These are phyloP conservation scores for Leptatherina wallacei DNA, from an alignment of 2,797 vertebrate species.

Conservation along the genomic window DNA sequence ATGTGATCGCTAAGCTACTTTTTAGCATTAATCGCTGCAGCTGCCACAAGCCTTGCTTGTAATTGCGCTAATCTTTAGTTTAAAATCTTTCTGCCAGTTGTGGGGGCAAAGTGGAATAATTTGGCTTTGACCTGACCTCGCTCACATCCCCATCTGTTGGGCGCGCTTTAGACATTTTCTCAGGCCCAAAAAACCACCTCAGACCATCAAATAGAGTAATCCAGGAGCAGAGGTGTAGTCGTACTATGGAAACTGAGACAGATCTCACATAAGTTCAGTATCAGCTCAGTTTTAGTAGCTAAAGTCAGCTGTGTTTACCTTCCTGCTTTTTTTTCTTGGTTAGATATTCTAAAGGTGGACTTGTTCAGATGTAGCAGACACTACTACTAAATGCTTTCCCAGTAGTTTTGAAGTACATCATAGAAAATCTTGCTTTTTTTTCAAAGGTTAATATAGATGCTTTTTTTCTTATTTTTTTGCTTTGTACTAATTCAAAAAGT, in stretches of 20 bases:
- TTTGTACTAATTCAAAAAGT: constrained; percentile 94
- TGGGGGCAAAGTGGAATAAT: constrained; percentile 22
- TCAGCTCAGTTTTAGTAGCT: constrained; percentile 36
- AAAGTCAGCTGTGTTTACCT: constrained; percentile 52
- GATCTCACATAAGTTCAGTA: constrained; percentile 31
- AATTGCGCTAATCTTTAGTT: constrained; percentile 20
- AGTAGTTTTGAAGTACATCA: constrained; percentile 66
- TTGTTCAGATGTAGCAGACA: constrained; percentile 53
- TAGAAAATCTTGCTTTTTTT: constrained; percentile 90
- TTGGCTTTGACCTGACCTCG: constrained; percentile 1
- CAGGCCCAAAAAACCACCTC: constrained; percentile 18
- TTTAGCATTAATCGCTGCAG: background rate
- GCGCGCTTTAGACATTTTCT: constrained; percentile 18
- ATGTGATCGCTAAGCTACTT: constrained; percentile 3
- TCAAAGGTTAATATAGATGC: constrained; percentile 94
- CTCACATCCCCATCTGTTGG: constrained; percentile 30
- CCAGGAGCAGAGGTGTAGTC: constrained; percentile 30
- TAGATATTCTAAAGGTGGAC: constrained; percentile 26
- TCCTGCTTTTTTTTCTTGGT: constrained; percentile 51
- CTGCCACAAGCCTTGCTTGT: background rate
- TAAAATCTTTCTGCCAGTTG: constrained; percentile 26
- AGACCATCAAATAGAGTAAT: constrained; percentile 9
- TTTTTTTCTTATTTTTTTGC: constrained; percentile 73
- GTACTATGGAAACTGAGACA: constrained; percentile 26
- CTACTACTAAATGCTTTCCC: constrained; percentile 69